Conservation (phyloP, 2,797 vertebrate genomes). For the Oceanodroma leucorhoa region DNA sequence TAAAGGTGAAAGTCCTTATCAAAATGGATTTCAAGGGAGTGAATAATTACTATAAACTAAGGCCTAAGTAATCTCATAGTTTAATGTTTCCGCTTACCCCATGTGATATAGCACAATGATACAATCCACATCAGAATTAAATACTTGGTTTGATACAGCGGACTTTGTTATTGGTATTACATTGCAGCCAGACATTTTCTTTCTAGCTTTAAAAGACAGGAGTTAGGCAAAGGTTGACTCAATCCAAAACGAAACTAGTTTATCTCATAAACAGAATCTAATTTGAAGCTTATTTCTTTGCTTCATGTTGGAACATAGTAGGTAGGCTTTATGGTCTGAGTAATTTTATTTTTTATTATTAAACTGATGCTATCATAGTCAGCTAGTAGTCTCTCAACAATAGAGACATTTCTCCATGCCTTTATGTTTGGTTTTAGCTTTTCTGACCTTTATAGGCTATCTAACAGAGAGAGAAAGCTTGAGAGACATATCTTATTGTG, state of each 20-base stretch:
- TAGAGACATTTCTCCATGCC: slow-evolving; percentile 27
- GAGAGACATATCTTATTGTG: slow-evolving; percentile 46
- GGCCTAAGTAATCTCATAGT: not conserved
- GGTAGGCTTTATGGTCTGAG: not conserved
- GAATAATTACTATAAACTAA: not conserved
- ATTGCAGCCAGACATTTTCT: not conserved
- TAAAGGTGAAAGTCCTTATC: not conserved
- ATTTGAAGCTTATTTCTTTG: slow-evolving; percentile 33
- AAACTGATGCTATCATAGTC: slow-evolving; percentile 47
- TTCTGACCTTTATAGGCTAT: slow-evolving; percentile 64
- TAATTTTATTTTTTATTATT: slow-evolving; percentile 45
- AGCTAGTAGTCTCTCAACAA: slow-evolving; percentile 29
- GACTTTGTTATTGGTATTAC: not conserved
- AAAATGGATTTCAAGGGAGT: not conserved
- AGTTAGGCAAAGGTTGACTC: not conserved
- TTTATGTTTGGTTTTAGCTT: slow-evolving; percentile 61
- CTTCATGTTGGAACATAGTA: slow-evolving; percentile 12
- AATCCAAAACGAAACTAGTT: not conserved
- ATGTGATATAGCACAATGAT: not conserved
- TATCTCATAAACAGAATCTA: slow-evolving; percentile 50
- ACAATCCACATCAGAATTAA: not conserved
- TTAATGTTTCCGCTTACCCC: not conserved
- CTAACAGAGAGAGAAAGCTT: slow-evolving; percentile 34
- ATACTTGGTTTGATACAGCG: not conserved
- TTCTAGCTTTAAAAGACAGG: not conserved